phyloP scores from a whole-genome alignment of 2,888 invertebrate species.

The Stenichneumon culpator region DNA sequence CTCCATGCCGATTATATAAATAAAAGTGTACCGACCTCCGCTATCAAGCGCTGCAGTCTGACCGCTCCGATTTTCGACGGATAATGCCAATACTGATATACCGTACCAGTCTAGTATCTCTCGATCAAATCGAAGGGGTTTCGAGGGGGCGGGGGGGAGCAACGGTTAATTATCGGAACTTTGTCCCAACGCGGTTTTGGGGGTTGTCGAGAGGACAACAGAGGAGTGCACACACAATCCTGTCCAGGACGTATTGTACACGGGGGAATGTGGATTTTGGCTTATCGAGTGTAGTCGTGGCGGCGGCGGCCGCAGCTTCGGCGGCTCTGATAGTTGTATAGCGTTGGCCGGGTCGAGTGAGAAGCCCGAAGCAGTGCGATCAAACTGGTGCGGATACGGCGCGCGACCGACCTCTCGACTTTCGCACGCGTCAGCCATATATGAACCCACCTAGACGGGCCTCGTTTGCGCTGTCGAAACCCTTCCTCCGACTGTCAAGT shows the following conservation, averaged over 20 bases:
- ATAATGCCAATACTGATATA: conserved; percentile 1
- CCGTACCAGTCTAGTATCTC: conserved; percentile 29
- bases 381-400: conserved; percentile 5
- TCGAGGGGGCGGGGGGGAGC: not conserved
- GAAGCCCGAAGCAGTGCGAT: conserved; percentile 42
- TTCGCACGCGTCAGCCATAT: conserved; percentile 54
- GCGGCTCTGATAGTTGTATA: conserved; percentile 20
- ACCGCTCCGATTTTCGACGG: not conserved
- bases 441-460: conserved; percentile 17
- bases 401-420: conserved; percentile 63
- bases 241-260: conserved; percentile 56
- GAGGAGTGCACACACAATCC: conserved; percentile 45
- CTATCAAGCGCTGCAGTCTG: conserved; percentile 7
- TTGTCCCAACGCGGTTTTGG: conserved; percentile 47
- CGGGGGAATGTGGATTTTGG: conserved; percentile 55
- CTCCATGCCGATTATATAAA: not conserved
- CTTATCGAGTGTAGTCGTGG: conserved; percentile 56
- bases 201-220: conserved; percentile 45
- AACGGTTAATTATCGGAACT: conserved; percentile 55
- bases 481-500: conserved; percentile 43
- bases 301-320: conserved; percentile 23
- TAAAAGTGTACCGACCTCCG: not conserved
- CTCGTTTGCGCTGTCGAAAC: conserved; percentile 30
- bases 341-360: conserved; percentile 35
- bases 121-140: conserved; percentile 40